Evolutionary conservation across 2,888 invertebrate species (phyloP).

Genomic region (Antitype chi): DNA sequence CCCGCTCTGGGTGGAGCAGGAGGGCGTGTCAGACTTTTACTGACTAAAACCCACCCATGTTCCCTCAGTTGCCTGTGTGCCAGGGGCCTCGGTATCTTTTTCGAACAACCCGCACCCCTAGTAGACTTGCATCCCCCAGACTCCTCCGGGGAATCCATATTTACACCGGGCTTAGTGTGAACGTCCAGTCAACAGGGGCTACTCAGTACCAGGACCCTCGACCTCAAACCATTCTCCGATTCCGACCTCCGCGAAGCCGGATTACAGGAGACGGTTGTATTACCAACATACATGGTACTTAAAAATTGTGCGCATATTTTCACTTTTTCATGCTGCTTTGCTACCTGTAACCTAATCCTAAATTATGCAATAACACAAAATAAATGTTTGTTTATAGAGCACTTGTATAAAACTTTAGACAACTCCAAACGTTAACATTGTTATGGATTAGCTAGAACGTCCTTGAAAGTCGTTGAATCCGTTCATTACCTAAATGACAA

Average conservation of each 20-base stretch:
- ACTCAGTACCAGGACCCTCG: constrained; percentile 82
- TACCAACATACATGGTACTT: background rate
- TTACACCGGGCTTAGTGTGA: constrained; percentile 99
- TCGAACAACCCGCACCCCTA: too few species aligned
- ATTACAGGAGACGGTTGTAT: constrained; percentile 96
- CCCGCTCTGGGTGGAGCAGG: too few species aligned
- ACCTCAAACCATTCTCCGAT: constrained; percentile 93
- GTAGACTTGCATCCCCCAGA: constrained; percentile 93
- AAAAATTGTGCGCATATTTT: constrained; percentile 10
- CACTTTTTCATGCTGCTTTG: background rate
- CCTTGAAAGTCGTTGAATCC: background rate
- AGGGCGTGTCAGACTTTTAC: too few species aligned
- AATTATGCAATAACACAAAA: background rate
- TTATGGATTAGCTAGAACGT: background rate
- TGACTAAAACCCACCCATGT: too few species aligned
- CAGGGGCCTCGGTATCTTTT: too few species aligned
- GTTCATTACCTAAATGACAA: constrained; percentile 8
- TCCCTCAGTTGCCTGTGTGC: too few species aligned
- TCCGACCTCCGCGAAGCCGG: constrained; percentile 98
- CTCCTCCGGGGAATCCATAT: constrained; percentile 98
- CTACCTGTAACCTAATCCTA: background rate
- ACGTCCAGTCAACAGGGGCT: constrained; percentile 95
- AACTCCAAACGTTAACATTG: background rate
- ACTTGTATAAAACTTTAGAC: background rate
- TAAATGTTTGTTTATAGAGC: background rate